Percentiles rank a stretch among this genome's conserved stretches.
phyloP scores from a whole-genome alignment of 2,888 invertebrate genomes.

The Drosophila monieri region DNA sequence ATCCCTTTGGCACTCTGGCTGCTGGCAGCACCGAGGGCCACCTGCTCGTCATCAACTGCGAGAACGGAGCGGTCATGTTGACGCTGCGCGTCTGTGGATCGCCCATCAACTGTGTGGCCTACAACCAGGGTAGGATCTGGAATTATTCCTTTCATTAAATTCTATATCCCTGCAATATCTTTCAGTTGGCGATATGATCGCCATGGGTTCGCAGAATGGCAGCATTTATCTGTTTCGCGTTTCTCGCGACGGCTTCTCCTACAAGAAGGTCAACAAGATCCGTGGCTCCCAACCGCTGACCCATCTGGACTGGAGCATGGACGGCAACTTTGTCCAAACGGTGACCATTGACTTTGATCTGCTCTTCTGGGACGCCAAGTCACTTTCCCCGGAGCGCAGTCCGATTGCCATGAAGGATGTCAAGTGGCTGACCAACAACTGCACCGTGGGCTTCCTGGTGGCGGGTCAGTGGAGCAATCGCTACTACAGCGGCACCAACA shows the following conservation, averaged over 20 bases:
- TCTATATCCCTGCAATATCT: neutral
- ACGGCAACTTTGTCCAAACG: constrained; percentile 93
- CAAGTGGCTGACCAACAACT: constrained; percentile 94
- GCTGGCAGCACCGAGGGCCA: constrained; percentile 96
- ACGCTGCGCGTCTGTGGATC: constrained; percentile 94
- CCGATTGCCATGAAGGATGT: constrained; percentile 95
- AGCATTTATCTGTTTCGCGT: constrained; percentile 91
- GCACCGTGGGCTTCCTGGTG: constrained; percentile 93
- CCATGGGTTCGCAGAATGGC: constrained; percentile 96
- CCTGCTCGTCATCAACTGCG: constrained; percentile 92
- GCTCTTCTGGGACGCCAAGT: constrained; percentile 95
- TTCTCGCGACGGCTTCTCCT: constrained; percentile 94
- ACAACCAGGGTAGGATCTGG: constrained; percentile 90
- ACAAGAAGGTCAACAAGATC: constrained; percentile 95
- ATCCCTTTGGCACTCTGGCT: constrained; percentile 93
- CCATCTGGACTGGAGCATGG: constrained; percentile 96
- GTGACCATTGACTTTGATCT: constrained; percentile 95
- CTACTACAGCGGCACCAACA: constrained; percentile 93
- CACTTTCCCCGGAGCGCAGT: constrained; percentile 93
- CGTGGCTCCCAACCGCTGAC: constrained; percentile 93
- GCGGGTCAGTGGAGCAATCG: constrained; percentile 96
- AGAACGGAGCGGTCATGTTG: constrained; percentile 93
- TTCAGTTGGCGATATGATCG: constrained; percentile 92
- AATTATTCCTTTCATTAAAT: neutral
- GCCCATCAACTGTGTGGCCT: constrained; percentile 93